Conservation (phyloP, 1,140 invertebrate species). For the Plectus sambesii region DNA sequence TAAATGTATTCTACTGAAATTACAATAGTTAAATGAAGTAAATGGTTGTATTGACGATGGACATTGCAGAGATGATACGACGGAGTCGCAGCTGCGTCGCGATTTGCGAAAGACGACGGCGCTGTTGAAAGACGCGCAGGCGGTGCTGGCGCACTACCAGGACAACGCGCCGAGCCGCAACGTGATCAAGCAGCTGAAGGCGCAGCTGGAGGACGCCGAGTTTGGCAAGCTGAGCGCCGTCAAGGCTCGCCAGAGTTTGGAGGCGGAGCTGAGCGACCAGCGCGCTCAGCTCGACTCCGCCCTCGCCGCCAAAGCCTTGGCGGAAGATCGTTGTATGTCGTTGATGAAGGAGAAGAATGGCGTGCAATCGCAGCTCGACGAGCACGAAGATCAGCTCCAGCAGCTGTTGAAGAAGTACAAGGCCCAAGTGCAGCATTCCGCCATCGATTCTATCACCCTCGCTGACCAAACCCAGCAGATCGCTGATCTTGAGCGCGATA, state of each 20-base stretch:
- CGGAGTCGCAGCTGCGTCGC: slow-evolving; percentile 57
- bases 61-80: slow-evolving; percentile 25
- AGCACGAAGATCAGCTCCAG: slow-evolving; percentile 76
- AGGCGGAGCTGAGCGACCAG: slow-evolving; percentile 65
- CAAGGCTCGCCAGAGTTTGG: slow-evolving; percentile 68
- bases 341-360: slow-evolving; percentile 67
- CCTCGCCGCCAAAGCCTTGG: slow-evolving; percentile 55
- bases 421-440: slow-evolving; percentile 68
- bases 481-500: slow-evolving; percentile 64
- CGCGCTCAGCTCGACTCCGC: slow-evolving; percentile 68
- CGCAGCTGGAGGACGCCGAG: slow-evolving; percentile 78
- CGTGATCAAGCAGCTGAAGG: slow-evolving; percentile 69
- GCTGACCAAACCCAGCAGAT: slow-evolving; percentile 69
- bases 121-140: slow-evolving; percentile 67
- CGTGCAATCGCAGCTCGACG: slow-evolving; percentile 68
- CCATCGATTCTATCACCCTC: slow-evolving; percentile 65
- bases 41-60: slow-evolving; percentile 54
- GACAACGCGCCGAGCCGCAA: slow-evolving; percentile 69
- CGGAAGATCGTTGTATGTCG: slow-evolving; percentile 63
- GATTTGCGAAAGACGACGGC: slow-evolving; percentile 72
- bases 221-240: slow-evolving; percentile 66
- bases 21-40: too few relatives aligned
- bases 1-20: too few relatives aligned
- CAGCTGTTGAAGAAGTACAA: slow-evolving; percentile 85
- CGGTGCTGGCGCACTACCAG: slow-evolving; percentile 66